Evolutionary conservation across 2,113 vertebrate species (phyloP).

Genomic region (Pygoscelis antarcticus): DNA sequence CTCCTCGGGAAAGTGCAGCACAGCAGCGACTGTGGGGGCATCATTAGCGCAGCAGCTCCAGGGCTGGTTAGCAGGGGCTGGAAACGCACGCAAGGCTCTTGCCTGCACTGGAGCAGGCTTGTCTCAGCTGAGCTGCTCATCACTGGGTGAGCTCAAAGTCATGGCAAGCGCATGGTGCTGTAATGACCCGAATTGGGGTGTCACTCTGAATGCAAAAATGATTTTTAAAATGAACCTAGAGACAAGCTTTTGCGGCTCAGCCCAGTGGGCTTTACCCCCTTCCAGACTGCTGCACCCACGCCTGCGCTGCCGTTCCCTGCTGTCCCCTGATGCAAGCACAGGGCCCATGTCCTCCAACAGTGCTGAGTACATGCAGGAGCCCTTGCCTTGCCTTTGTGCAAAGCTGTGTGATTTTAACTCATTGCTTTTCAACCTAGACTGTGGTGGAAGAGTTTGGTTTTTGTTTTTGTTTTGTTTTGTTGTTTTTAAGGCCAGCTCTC

Average conservation of each 20-base stretch:
- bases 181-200: not conserved
- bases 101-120: not conserved
- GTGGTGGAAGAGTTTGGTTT: not conserved
- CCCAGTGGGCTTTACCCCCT: not conserved
- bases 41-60: not conserved
- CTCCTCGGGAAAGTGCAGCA: not conserved
- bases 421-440: not conserved
- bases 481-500: not conserved
- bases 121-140: not conserved
- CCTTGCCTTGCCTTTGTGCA: not conserved
- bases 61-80: not conserved
- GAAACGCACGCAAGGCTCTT: fast-evolving
- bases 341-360: fast-evolving
- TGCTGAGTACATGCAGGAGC: not conserved
- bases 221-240: not conserved
- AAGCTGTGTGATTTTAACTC: not conserved
- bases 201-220: not conserved
- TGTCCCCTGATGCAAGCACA: not conserved
- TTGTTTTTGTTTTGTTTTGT: too few species aligned
- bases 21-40: not conserved
- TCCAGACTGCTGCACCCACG: not conserved
- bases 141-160: not conserved
- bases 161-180: fast-evolving
- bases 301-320: not conserved
- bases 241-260: not conserved